Evolutionary conservation across 2,113 vertebrate species (phyloP).

Genomic region (Turnix velox): DNA sequence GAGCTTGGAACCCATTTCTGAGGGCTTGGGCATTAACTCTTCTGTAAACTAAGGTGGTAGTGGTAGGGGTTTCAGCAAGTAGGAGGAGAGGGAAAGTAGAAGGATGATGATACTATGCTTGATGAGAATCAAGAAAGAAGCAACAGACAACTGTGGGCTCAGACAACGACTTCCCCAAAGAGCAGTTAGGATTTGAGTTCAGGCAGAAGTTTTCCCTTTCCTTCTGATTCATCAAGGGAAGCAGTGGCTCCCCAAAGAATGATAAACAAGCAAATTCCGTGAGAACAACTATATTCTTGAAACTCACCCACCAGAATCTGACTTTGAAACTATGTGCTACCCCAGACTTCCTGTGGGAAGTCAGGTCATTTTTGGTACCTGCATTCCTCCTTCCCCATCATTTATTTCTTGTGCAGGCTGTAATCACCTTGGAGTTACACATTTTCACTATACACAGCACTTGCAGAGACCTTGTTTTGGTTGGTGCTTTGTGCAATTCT

Average conservation of each 20-base stretch:
- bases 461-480: neutral
- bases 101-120: neutral
- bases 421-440: neutral
- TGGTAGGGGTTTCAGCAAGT: neutral
- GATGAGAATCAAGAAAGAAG: neutral
- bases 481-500: neutral
- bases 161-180: neutral
- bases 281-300: neutral
- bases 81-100: neutral
- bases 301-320: neutral
- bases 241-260: neutral
- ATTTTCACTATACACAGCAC: neutral
- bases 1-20: neutral
- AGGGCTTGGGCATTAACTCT: neutral
- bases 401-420: neutral
- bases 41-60: neutral
- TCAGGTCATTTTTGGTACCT: neutral
- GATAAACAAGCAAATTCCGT: neutral
- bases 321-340: neutral
- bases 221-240: neutral
- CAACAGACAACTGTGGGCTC: neutral
- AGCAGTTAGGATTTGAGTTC: neutral
- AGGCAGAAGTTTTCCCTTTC: neutral
- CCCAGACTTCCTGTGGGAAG: neutral
- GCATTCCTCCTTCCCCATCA: neutral